Percentiles rank a stretch among this genome's conserved stretches.
Conservation (phyloP, 2,888 invertebrate genomes). For the Cosmorhoe ocellata region DNA sequence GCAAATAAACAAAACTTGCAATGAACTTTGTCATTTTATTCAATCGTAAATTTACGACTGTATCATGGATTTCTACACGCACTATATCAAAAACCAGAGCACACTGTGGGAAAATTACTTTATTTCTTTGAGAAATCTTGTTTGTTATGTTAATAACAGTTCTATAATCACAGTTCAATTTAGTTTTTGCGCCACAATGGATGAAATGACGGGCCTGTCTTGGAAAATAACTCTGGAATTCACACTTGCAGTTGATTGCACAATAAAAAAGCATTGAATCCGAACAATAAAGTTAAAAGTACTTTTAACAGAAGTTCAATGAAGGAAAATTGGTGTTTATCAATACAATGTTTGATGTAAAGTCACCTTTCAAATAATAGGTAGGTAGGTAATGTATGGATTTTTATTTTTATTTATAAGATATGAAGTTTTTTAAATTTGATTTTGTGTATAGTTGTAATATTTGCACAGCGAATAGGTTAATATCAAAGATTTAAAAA, state of each 20-base stretch:
- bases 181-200: constrained; percentile 61
- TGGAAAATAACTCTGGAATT: constrained; percentile 43
- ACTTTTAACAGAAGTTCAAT: neutral
- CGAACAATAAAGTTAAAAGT: neutral
- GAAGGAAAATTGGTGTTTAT: no score
- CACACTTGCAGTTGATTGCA: constrained; percentile 28
- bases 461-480: no score
- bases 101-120: constrained; percentile 64
- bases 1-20: constrained; percentile 17
- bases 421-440: no score
- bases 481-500: no score
- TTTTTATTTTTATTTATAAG: no score
- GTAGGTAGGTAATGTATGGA: no score
- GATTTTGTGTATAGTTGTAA: no score
- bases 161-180: constrained; percentile 64
- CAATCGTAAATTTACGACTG: constrained; percentile 28
- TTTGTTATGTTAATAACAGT: constrained; percentile 63
- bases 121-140: constrained; percentile 65
- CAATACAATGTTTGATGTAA: no score
- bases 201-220: constrained; percentile 46
- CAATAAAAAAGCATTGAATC: constrained; percentile 17
- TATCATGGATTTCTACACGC: constrained; percentile 54
- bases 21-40: constrained; percentile 23
- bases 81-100: constrained; percentile 51
- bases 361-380: no score